Conservation (phyloP, 2,113 vertebrate species). For the Podarcis muralis region DNA sequence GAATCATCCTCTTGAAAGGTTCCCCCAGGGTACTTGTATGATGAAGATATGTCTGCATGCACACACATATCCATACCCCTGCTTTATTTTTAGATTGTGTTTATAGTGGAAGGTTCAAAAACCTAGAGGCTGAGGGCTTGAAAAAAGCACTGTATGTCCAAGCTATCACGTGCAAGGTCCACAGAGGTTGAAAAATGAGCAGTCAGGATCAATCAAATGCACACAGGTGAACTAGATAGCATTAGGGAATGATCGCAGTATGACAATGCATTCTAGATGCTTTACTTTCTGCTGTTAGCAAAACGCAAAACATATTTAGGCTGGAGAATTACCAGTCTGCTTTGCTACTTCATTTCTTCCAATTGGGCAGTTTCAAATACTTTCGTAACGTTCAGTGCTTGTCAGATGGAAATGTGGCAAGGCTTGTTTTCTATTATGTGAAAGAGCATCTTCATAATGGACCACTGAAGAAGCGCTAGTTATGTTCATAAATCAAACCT, state of each 20-base stretch:
- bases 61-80: neutral
- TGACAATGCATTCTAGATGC: neutral
- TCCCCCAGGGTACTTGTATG: neutral
- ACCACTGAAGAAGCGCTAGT: neutral
- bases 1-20: slow-evolving; percentile 12
- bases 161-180: neutral
- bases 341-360: neutral
- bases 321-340: neutral
- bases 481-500: neutral
- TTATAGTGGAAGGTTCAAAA: neutral
- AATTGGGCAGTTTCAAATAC: neutral
- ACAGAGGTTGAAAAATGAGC: neutral
- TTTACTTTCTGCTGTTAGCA: neutral
- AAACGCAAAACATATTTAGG: neutral
- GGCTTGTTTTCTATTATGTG: neutral
- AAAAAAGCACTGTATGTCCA: neutral
- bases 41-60: neutral
- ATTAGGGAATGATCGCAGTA: neutral
- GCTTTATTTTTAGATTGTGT: neutral
- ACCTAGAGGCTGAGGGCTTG: neutral
- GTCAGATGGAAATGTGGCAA: neutral
- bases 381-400: neutral
- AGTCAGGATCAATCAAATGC: neutral
- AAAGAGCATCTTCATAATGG: neutral
- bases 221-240: neutral